Evolutionary conservation across 30 jellyfish, hydroid and myxozoan species (phyloP).

Genomic region (Clytia hemisphaerica): DNA sequence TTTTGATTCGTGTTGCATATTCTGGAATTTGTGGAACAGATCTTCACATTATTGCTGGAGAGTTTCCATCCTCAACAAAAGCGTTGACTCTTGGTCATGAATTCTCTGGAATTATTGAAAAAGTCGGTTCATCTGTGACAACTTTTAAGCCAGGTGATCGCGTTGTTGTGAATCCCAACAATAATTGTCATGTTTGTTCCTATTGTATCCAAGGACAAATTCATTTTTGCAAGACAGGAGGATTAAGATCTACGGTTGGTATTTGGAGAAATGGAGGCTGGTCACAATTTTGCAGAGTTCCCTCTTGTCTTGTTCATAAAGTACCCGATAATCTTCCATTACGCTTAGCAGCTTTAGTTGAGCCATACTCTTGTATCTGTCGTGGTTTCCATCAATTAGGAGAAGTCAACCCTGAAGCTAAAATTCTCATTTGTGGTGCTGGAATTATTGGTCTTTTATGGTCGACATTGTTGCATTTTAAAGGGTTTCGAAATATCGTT

Average conservation of each 20-base stretch:
- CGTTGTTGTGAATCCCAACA: constrained; percentile 80
- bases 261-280: constrained; percentile 97
- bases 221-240: constrained; percentile 81
- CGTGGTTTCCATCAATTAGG: constrained; percentile 76
- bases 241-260: constrained; percentile 78
- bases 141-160: constrained; percentile 66
- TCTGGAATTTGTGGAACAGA: constrained; percentile 98
- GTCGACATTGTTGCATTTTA: constrained; percentile 85
- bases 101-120: constrained; percentile 75
- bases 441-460: constrained; percentile 92
- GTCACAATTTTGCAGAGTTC: constrained; percentile 81
- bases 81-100: constrained; percentile 96
- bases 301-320: constrained; percentile 45
- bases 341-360: constrained; percentile 67
- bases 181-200: constrained; percentile 66
- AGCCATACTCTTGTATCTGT: constrained; percentile 75
- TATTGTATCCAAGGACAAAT: constrained; percentile 87
- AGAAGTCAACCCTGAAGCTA: constrained; percentile 60
- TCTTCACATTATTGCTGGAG: constrained; percentile 75
- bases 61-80: constrained; percentile 70
- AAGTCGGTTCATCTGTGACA: constrained; percentile 59
- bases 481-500: constrained; percentile 77
- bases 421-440: constrained; percentile 82
- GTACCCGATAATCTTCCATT: constrained; percentile 62
- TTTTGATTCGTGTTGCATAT: constrained; percentile 53